Percentiles rank a stretch among this genome's conserved stretches.
Conservation (phyloP, 2,888 invertebrate species). For the Melinaea menophilus region DNA sequence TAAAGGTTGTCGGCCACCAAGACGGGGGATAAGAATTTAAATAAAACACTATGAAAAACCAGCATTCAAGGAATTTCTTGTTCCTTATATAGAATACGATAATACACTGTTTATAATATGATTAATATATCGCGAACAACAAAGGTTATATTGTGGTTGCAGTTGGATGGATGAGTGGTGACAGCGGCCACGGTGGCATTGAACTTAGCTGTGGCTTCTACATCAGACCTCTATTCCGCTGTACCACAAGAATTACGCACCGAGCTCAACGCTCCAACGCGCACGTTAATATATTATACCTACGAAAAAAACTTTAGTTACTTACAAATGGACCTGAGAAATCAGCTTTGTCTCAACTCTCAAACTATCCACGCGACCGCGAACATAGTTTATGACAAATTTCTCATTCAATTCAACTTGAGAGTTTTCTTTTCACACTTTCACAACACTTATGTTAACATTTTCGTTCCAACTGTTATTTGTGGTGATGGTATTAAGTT, state of each 20-base stretch:
- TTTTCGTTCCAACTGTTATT: slow-evolving; percentile 38
- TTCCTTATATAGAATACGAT: slow-evolving; percentile 16
- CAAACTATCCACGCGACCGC: slow-evolving; percentile 50
- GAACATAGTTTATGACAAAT: slow-evolving; percentile 59
- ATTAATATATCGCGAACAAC: slow-evolving; percentile 38
- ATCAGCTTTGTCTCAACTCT: slow-evolving; percentile 41
- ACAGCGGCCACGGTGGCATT: slow-evolving; percentile 56
- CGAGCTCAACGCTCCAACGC: slow-evolving; percentile 36
- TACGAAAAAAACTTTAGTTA: slow-evolving; percentile 26
- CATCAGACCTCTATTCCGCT: slow-evolving; percentile 28
- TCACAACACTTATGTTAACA: slow-evolving; percentile 68
- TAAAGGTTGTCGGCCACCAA: slow-evolving; percentile 33
- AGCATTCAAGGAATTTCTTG: slow-evolving; percentile 33
- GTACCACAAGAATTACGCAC: slow-evolving; percentile 24
- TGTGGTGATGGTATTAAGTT: slow-evolving; percentile 20
- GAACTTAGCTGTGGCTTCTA: slow-evolving; percentile 58
- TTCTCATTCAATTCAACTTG: slow-evolving; percentile 69
- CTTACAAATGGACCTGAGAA: slow-evolving; percentile 29
- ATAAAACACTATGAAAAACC: slow-evolving; percentile 41
- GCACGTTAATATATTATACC: slow-evolving; percentile 32
- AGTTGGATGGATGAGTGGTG: slow-evolving; percentile 60
- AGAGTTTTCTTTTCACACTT: slow-evolving; percentile 61
- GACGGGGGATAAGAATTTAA: slow-evolving; percentile 19
- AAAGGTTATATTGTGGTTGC: slow-evolving; percentile 55
- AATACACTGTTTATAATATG: neutral